Evolutionary conservation across 1,140 invertebrate species (phyloP).

Genomic region (Acromyrmex charruanus): DNA sequence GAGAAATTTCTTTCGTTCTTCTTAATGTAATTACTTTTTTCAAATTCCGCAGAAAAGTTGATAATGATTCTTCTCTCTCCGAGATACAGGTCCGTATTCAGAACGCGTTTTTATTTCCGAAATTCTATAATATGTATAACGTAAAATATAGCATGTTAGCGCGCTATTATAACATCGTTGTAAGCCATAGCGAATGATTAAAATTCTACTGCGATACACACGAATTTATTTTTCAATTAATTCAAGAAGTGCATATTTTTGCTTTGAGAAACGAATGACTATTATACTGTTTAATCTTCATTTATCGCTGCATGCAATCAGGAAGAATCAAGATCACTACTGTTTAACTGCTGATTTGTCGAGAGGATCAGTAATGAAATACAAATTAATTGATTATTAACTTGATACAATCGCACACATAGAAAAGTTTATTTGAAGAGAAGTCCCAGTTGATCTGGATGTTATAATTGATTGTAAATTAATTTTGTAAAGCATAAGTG

Average conservation of each 20-base stretch:
- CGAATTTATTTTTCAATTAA: slow-evolving; percentile 22
- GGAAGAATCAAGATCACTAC: slow-evolving; percentile 30
- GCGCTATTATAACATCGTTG: no score
- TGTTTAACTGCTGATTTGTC: slow-evolving; percentile 5
- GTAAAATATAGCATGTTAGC: no score
- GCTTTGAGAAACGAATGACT: background rate
- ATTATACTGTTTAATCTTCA: slow-evolving; percentile 11
- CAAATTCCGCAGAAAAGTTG: background rate
- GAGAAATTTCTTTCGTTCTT: background rate
- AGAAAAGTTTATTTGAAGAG: no score
- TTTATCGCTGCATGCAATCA: slow-evolving; percentile 39
- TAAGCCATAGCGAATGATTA: background rate
- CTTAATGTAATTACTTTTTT: background rate
- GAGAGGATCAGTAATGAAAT: slow-evolving; percentile 10
- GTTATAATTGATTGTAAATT: no score
- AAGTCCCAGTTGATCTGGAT: no score
- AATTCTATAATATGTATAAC: no score
- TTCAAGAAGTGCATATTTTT: background rate
- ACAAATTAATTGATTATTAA: background rate
- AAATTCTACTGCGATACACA: background rate
- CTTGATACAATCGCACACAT: no score
- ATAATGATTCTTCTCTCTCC: background rate
- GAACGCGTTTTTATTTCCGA: no score
- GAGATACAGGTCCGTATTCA: no score
- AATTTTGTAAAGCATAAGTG: no score